Base-by-base conservation (phyloP, 2,797 vertebrate genomes). In the Ctenochaetus hawaiiensis region DNA sequence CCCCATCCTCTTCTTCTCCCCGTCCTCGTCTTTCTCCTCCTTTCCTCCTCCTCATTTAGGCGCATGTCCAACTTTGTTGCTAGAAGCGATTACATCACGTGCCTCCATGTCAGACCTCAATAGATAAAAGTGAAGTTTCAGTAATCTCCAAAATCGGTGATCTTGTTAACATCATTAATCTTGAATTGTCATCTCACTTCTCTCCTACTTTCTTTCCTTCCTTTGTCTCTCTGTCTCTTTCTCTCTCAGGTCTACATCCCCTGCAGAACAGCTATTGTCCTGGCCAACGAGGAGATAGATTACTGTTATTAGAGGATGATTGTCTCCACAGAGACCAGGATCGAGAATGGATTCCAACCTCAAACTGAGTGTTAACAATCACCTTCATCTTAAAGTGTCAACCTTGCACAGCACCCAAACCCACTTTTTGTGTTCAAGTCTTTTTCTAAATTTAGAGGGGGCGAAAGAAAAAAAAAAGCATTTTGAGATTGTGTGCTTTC, bases 191-290 rank as follows among this genome's bases (percentile, higher is more conserved):
- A 78, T 78, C 80, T 91, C 71, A 82, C 86, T 87, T 72, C 82
- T 71, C 69, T 81, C 53, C 71, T 18, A 4, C 54, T 77, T 47
- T 88, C 77, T 85, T 53, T n/a, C 54, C 73, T 56, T 39, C 18
- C 52, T 80, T 64, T 76, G 44, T 86, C 65, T 5, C 78, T 91
- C 83, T 81, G 66, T 67, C 68, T 92, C 60, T 3, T 64, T 41
- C 79, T 91, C 85, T 83, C 81, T 89, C 90, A 99, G 98, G 96
- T 98, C 87, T 99, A 99, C 96, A 96, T 99, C 96, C 98, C 98
- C 92, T 98, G 96, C 96, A 97, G 98, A 94, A 97, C 97, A 84
- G 97, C 96, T 78, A 91, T 99, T 92, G 92, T 99, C 89, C 96
- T 99, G 93, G 96, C 96, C 88, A 98, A 97, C 70, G 90, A 89